phyloP scores from a whole-genome alignment of 2,888 invertebrate species.

The Pterostichus niger region DNA sequence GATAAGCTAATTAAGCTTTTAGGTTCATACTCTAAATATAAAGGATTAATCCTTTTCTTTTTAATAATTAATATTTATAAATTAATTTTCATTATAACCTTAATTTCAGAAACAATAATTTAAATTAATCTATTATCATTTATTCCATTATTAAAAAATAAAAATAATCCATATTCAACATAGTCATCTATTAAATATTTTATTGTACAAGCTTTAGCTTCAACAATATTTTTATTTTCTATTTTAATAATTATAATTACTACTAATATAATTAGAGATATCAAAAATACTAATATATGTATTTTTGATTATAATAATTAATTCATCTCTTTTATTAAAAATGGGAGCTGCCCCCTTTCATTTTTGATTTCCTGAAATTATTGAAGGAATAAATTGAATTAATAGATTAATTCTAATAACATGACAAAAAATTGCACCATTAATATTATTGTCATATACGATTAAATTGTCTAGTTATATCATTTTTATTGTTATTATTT shows the following conservation, averaged over 20 bases:
- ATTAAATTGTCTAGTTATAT: constrained; percentile 55
- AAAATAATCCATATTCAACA: constrained; percentile 77
- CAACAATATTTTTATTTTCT: constrained; percentile 79
- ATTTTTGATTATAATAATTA: constrained; percentile 69
- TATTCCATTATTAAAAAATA: constrained; percentile 80
- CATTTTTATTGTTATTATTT: constrained; percentile 74
- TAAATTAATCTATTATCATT: constrained; percentile 82
- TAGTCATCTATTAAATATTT: constrained; percentile 83
- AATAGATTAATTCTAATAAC: constrained; percentile 81
- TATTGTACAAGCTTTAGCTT: constrained; percentile 81
- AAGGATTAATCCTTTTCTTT: constrained; percentile 77
- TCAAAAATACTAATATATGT: constrained; percentile 68
- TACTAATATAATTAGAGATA: constrained; percentile 74
- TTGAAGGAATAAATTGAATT: constrained; percentile 80
- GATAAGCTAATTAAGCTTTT: constrained; percentile 80
- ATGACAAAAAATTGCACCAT: constrained; percentile 83
- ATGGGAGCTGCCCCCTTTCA: constrained; percentile 81
- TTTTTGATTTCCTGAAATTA: constrained; percentile 81
- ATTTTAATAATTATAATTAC: constrained; percentile 75
- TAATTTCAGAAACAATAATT: constrained; percentile 78
- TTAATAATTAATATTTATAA: constrained; percentile 78
- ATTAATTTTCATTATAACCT: constrained; percentile 78
- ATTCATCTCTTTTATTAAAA: constrained; percentile 78
- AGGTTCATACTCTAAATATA: constrained; percentile 78
- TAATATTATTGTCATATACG: constrained; percentile 79